Evolutionary conservation across 2,888 invertebrate species (phyloP).

Genomic region (Sesia bembeciformis): DNA sequence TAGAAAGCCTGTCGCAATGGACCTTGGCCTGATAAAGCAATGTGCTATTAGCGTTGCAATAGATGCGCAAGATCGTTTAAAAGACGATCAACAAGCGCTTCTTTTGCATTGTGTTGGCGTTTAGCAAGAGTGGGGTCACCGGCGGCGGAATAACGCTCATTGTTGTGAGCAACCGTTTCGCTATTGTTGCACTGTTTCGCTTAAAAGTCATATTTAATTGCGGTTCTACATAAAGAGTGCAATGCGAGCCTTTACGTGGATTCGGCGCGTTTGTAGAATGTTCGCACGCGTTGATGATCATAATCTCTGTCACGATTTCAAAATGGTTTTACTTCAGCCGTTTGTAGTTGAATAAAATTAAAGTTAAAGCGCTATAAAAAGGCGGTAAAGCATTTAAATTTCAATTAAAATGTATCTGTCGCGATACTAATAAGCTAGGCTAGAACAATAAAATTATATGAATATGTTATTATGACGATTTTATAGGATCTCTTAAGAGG

Average conservation of each 20-base stretch:
- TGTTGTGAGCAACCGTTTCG: slow-evolving; percentile 44
- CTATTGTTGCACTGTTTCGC: slow-evolving; percentile 48
- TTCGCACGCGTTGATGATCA: slow-evolving; percentile 29
- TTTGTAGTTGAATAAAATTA: background rate
- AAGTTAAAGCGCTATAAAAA: background rate
- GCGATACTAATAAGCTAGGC: background rate
- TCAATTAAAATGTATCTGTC: background rate
- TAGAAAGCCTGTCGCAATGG: slow-evolving; percentile 65
- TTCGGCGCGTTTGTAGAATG: slow-evolving; percentile 22
- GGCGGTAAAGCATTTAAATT: background rate
- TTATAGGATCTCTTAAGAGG: background rate
- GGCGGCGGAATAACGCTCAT: slow-evolving; percentile 36
- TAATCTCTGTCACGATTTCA: slow-evolving; percentile 43
- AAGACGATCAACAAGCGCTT: slow-evolving; percentile 64
- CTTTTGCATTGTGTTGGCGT: slow-evolving; percentile 52
- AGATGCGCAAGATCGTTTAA: slow-evolving; percentile 64
- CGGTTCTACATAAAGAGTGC: slow-evolving; percentile 25
- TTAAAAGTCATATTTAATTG: slow-evolving; percentile 59
- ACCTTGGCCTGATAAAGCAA: slow-evolving; percentile 63
- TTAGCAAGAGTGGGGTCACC: slow-evolving; percentile 57
- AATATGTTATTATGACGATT: background rate
- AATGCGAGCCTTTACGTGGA: slow-evolving; percentile 21
- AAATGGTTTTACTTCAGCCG: slow-evolving; percentile 18
- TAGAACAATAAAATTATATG: background rate
- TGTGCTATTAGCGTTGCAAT: slow-evolving; percentile 55